These are phyloP conservation scores for Tenrec ecaudatus DNA, from an alignment of 2,113 vertebrate species.

Conservation along the genomic window DNA sequence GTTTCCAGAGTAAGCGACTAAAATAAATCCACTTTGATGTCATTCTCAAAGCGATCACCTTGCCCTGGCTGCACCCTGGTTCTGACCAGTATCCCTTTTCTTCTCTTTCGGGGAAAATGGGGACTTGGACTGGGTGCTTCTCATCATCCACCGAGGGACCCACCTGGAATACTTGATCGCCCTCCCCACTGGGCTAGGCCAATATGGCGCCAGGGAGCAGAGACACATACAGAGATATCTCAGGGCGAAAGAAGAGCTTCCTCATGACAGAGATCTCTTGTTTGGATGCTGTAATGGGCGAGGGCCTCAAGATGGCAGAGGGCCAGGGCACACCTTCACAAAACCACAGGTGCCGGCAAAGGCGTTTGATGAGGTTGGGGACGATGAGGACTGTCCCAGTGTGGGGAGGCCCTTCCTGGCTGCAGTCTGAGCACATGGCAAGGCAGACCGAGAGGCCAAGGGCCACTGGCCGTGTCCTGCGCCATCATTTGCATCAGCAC, in stretches of 20 bases:
- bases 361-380: not conserved
- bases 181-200: not conserved
- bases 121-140: not conserved
- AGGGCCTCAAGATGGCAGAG: not conserved
- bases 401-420: not conserved
- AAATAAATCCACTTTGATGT: not conserved
- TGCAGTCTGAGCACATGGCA: slow-evolving; percentile 1
- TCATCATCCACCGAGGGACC: not conserved
- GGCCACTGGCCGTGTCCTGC: not conserved
- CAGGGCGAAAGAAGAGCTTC: not conserved
- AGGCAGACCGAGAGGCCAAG: not conserved
- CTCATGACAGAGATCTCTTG: not conserved
- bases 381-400: not conserved
- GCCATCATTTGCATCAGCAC: not conserved
- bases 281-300: not conserved
- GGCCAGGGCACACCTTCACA: not conserved
- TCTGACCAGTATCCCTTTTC: not conserved
- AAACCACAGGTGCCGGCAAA: not conserved
- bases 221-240: not conserved
- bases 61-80: not conserved
- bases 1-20: not conserved
- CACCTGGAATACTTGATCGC: not conserved
- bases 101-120: not conserved
- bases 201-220: not conserved
- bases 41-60: not conserved